Conservation (phyloP, 23 tunicate species). For the Oikopleura dioica region DNA sequence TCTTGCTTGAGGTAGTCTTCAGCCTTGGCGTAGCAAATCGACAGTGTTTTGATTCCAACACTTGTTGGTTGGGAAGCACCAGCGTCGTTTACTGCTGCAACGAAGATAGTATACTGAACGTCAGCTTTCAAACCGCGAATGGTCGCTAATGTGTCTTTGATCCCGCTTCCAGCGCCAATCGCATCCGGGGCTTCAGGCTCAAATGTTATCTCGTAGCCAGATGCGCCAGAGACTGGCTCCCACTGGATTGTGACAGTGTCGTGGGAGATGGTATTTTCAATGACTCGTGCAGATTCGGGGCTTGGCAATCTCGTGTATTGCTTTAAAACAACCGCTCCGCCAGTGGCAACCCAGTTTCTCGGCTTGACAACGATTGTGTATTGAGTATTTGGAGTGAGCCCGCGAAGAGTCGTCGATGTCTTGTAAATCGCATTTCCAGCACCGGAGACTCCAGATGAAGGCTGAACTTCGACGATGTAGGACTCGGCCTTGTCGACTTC, state of each 20-base stretch:
- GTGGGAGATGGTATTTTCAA: conserved; percentile 28
- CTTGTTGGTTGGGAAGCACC: conserved; percentile 25
- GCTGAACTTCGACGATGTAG: conserved; percentile 36
- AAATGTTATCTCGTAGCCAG: conserved; percentile 21
- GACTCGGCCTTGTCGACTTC: conserved; percentile 26
- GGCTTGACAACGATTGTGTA: conserved; percentile 43
- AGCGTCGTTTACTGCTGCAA: conserved; percentile 41
- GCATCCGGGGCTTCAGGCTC: conserved; percentile 17
- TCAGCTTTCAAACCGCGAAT: conserved; percentile 39
- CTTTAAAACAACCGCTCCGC: conserved; percentile 24
- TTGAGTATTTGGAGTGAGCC: conserved; percentile 52
- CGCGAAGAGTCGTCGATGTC: conserved; percentile 21
- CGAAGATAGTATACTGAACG: conserved; percentile 28
- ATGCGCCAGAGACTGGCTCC: conserved; percentile 56
- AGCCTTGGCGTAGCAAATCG: conserved; percentile 37
- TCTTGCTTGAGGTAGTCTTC: conserved; percentile 36
- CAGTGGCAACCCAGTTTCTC: conserved; percentile 54
- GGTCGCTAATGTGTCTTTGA: conserved; percentile 19
- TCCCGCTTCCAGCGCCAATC: conserved; percentile 20
- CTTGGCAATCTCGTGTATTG: conserved; percentile 38
- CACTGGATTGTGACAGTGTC: conserved; percentile 50
- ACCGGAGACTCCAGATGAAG: conserved; percentile 54
- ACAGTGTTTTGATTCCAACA: conserved; percentile 44
- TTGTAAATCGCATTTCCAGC: conserved; percentile 29
- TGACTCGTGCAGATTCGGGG: conserved; percentile 26